Evolutionary conservation across 2,113 vertebrate genomes (phyloP).

Genomic region (Saguinus midas): DNA sequence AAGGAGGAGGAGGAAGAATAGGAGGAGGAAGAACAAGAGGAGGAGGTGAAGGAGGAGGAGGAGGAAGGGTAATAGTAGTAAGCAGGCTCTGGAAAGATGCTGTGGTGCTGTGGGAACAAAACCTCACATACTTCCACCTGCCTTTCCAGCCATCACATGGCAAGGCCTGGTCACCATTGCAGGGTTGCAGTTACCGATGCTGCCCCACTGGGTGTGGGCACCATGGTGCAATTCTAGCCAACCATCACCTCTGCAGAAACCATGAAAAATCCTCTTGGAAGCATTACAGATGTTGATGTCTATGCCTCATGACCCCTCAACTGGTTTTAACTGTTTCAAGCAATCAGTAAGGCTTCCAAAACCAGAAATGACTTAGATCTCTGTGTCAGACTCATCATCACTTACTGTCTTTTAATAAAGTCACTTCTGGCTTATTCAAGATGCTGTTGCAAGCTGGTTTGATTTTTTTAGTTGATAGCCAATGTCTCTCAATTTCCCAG

Average conservation of each 20-base stretch:
- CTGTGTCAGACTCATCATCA: neutral
- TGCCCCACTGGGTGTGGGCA: neutral
- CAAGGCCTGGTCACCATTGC: neutral
- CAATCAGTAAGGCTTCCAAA: neutral
- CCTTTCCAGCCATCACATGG: neutral
- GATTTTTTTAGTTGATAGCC: neutral
- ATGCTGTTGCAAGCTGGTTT: neutral
- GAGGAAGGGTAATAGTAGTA: too few relatives aligned
- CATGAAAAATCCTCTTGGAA: neutral
- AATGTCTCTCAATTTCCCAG: neutral
- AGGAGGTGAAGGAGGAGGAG: rapidly evolving
- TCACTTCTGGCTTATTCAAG: neutral
- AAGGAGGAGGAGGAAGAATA: rapidly evolving
- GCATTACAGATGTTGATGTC: neutral
- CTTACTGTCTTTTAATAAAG: neutral
- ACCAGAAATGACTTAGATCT: neutral
- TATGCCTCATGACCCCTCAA: neutral
- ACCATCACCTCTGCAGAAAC: neutral
- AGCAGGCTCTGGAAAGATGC: neutral
- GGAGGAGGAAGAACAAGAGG: rapidly evolving
- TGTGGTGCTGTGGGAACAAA: neutral
- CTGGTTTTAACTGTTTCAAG: neutral
- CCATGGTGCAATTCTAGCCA: neutral
- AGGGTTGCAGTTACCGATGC: neutral
- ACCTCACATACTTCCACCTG: neutral